Base-by-base conservation (phyloP, 2,888 invertebrate genomes). In the Scelioninae gen. 1 region DNA sequence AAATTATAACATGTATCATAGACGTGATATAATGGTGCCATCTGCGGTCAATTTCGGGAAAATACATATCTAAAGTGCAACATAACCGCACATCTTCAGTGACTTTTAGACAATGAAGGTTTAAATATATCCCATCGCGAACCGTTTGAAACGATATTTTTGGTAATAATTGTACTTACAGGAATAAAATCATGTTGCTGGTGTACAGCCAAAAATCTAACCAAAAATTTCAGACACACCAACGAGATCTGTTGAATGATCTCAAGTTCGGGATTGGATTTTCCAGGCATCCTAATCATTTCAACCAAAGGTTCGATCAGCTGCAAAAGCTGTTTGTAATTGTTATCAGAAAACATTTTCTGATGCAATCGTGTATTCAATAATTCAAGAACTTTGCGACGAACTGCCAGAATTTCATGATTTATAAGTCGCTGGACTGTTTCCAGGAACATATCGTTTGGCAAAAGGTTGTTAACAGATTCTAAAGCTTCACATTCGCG, bases 381-480 rank as follows among this genome's bases (percentile, higher is more conserved):
- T 45, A 99, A 92, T 88, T 98, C 98, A 92, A 99, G 94, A 0
- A 97, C 95, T 90, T 97, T 96, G 78, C 96, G 94, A 83, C 96
- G 94, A 0, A 98, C 95, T 6, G 95, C 94, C 11, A 94, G 92
- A 23, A 96, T 91, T 45, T 95, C 94, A 88, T 97, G 96, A 60
- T 94, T 94, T 87, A 96, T 92, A 65, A 99, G 92, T 5, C 43
- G 95, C 84, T 95, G 94, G 0, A 98, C 94, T 0, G 97, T 97
- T 47, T 95, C 93, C 16, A 98, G 92, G 91, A 98, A 97, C 93
- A 97, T 95, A 15, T 95, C 93, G 0, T 96, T 95, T 0, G 97
- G 96, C 11, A 98, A 91, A 58, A 98, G 90, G 11, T 95, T 95
- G 87, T 96, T 96, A 1, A 96, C 95, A 90, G 96, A 95, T 87